A percentile compares a stretch with the other conserved stretches of the same genome.
Evolutionary conservation across 1,140 invertebrate species (phyloP).

Genomic region (Spodoptera litura): DNA sequence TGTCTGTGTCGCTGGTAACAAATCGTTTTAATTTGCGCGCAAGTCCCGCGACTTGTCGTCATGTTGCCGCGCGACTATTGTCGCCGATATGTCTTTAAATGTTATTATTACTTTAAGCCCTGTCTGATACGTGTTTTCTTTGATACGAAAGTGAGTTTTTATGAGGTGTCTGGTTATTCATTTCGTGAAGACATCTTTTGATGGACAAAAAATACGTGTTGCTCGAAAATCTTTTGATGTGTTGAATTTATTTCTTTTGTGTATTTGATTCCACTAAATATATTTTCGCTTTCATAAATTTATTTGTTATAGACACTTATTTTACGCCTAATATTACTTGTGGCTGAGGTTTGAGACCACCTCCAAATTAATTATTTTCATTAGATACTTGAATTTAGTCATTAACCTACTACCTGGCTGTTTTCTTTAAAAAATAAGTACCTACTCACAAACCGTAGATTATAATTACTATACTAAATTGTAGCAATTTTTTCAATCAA

Average conservation of each 20-base stretch:
- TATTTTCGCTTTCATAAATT: not conserved
- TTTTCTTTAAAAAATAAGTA: too few species aligned
- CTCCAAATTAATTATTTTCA: not conserved
- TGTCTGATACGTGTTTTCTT: conserved; percentile 17
- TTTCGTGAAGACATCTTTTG: conserved; percentile 21
- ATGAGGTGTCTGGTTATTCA: conserved; percentile 34
- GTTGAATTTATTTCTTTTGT: not conserved
- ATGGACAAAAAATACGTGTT: conserved; percentile 7
- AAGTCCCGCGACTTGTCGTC: conserved; percentile 32
- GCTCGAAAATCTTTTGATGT: conserved; percentile 4
- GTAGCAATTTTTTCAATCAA: not conserved
- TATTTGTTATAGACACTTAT: not conserved
- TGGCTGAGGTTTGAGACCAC: too few species aligned
- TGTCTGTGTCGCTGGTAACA: conserved; percentile 50
- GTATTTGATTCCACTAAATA: not conserved
- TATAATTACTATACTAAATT: not conserved
- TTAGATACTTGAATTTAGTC: not conserved
- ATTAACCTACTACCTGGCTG: too few species aligned
- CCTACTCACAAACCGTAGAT: too few species aligned
- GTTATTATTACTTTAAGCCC: conserved; percentile 31
- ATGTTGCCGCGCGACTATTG: conserved; percentile 26
- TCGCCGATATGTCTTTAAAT: conserved; percentile 39
- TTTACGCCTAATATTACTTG: not conserved
- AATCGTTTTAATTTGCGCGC: conserved; percentile 58
- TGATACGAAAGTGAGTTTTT: conserved; percentile 7